Percentiles rank a stretch among this genome's conserved stretches.
Conservation (phyloP, 2,797 vertebrate genomes). For the Pantherophis vulpinus region DNA sequence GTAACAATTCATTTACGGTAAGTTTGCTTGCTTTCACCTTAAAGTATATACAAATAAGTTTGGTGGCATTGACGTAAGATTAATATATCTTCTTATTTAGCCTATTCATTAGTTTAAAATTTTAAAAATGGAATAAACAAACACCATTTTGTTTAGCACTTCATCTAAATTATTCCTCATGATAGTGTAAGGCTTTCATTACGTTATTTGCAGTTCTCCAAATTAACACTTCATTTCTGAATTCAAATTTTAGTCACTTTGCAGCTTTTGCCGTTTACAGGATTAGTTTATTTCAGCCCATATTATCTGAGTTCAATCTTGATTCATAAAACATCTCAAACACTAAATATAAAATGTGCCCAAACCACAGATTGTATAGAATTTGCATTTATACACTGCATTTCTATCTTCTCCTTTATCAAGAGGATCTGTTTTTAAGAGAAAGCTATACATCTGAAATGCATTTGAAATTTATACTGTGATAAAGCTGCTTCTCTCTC, state of each 20-base stretch:
- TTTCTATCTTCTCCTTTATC: slow-evolving; percentile 51
- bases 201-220: slow-evolving; percentile 36
- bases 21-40: background rate
- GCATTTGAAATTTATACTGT: slow-evolving; percentile 52
- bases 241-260: slow-evolving; percentile 48
- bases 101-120: slow-evolving; percentile 64
- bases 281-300: slow-evolving; percentile 12
- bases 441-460: slow-evolving; percentile 44
- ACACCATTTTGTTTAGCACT: slow-evolving; percentile 73
- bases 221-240: slow-evolving; percentile 20
- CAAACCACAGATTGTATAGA: slow-evolving; percentile 51
- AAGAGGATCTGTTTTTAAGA: slow-evolving; percentile 43
- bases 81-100: slow-evolving; percentile 49
- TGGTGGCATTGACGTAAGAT: slow-evolving; percentile 48
- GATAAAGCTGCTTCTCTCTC: slow-evolving; percentile 15
- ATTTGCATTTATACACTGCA: slow-evolving; percentile 53
- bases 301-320: slow-evolving; percentile 20
- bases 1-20: background rate
- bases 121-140: slow-evolving; percentile 60
- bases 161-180: slow-evolving; percentile 76
- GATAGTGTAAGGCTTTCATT: slow-evolving; percentile 57
- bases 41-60: slow-evolving; percentile 53
- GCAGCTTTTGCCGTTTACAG: slow-evolving; percentile 34
- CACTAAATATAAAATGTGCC: slow-evolving; percentile 47
- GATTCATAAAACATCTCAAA: background rate